Conservation (phyloP, 2,888 invertebrate genomes). For the Dendrolimus pini region DNA sequence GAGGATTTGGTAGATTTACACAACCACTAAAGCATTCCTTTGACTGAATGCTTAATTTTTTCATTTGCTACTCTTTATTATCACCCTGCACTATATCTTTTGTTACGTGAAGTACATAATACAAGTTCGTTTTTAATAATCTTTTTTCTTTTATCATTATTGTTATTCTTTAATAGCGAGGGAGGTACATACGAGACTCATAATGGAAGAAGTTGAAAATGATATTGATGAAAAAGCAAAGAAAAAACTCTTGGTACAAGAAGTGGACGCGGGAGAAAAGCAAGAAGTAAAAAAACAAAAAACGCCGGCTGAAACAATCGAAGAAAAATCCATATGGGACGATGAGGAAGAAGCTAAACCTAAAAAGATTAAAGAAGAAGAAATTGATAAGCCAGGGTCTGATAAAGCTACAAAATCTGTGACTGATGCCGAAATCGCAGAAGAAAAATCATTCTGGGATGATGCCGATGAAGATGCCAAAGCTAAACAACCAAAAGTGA, state of each 20-base stretch:
- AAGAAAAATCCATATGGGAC: constrained; percentile 49
- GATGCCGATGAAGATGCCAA: constrained; percentile 31
- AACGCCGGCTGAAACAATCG: constrained; percentile 30
- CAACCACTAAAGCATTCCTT: constrained; percentile 52
- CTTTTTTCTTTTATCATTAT: constrained; percentile 36
- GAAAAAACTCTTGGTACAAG: constrained; percentile 37
- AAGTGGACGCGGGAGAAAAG: constrained; percentile 21
- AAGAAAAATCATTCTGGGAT: constrained; percentile 46
- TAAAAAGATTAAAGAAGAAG: constrained; percentile 31
- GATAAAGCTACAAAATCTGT: constrained; percentile 28
- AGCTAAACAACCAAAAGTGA: constrained; percentile 27
- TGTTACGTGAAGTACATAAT: constrained; percentile 53
- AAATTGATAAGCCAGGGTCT: constrained; percentile 27
- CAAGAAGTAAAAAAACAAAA: constrained; percentile 35
- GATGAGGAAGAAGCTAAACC: constrained; percentile 37
- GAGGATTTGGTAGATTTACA: constrained; percentile 38
- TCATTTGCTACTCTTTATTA: constrained; percentile 28
- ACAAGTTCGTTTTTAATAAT: constrained; percentile 28
- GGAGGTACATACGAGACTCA: constrained; percentile 69
- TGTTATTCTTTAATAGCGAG: constrained; percentile 61
- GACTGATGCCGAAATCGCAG: constrained; percentile 36
- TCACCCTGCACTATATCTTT: constrained; percentile 23
- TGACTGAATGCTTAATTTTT: constrained; percentile 59
- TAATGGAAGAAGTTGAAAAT: constrained; percentile 66
- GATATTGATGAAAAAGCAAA: constrained; percentile 49